Base-by-base conservation (phyloP, 2,113 vertebrate genomes). In the Corythornis cristatus region DNA sequence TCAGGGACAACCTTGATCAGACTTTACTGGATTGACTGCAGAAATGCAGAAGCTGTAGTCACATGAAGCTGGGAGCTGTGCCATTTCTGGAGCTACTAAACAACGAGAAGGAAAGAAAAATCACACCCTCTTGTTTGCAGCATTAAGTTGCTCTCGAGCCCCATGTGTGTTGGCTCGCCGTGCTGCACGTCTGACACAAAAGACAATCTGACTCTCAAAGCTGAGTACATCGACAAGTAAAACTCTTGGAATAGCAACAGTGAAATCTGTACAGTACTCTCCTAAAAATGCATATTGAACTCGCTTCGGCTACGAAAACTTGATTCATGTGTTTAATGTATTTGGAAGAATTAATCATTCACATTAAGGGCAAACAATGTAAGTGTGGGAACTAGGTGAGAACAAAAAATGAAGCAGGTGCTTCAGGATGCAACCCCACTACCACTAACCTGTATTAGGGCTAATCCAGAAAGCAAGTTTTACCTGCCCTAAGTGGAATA, bases 151-250 rank as follows among this genome's bases (percentile, higher is more conserved):
- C 37, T 85, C 50, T 58, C 1, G 1, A 43, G 84, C 95, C 92
- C 91, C 86, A 82, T 29, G 6, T 92, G 29, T 85, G 74, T 21
- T 94, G 93, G 95, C 93, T 93, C 83, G 74, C 90, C 75, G 66
- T n/a, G 37, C 85, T 83, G 82, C 79, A 46, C 0, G 90, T 96
- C 95, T 96, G 92, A 94, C 93, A 93, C 88, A 75, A 88, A 95
- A 93, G 88, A 64, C 68, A 86, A 45, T 75, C 81, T 57, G 18
- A 54, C 77, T 95, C 88, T 90, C 88, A 92, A 86, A 90, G 83
- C 72, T 68, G 40, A 88, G 76, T 48, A 81, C 88, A 95, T 90
- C 83, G 84, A 92, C 92, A 94, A 90, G 93, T 91, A 88, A 95
- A 89, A 92, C 90, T 82, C 45, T 68, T 88, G 54, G 66, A 94